Percentiles rank a stretch among this genome's conserved stretches.
Evolutionary conservation across 2,113 vertebrate species (phyloP).

Genomic region (Anolis carolinensis): DNA sequence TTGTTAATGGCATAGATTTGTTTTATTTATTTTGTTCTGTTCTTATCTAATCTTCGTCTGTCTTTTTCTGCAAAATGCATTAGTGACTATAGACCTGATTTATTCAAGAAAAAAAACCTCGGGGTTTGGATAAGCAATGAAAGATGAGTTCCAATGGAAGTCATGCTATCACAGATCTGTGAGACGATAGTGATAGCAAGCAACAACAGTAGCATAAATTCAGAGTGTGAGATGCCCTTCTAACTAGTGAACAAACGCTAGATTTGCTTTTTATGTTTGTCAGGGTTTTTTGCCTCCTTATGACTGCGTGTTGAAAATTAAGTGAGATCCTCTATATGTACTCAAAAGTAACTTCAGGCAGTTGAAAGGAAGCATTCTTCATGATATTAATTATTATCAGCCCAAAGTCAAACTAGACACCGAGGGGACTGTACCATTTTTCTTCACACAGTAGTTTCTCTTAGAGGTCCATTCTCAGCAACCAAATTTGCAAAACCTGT

Average conservation of each 20-base stretch:
- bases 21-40: constrained; percentile 30
- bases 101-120: constrained; percentile 24
- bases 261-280: too few relatives aligned
- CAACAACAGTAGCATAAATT: background rate
- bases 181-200: background rate
- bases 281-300: constrained; percentile 11
- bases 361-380: constrained; percentile 45
- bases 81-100: background rate
- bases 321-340: constrained; percentile 19
- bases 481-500: too few relatives aligned
- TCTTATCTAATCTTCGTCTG: constrained; percentile 1
- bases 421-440: too few relatives aligned
- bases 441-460: too few relatives aligned
- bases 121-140: constrained; percentile 26
- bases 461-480: too few relatives aligned
- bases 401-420: too few relatives aligned
- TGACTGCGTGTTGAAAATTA: constrained; percentile 32
- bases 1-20: background rate
- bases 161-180: background rate
- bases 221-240: constrained; percentile 34
- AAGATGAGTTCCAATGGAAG: constrained; percentile 6
- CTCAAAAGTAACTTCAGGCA: constrained; percentile 33
- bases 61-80: background rate
- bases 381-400: constrained; percentile 27
- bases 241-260: constrained; percentile 28